Evolutionary conservation across 1,140 invertebrate genomes (phyloP).

Genomic region (Dendroctonus valens): DNA sequence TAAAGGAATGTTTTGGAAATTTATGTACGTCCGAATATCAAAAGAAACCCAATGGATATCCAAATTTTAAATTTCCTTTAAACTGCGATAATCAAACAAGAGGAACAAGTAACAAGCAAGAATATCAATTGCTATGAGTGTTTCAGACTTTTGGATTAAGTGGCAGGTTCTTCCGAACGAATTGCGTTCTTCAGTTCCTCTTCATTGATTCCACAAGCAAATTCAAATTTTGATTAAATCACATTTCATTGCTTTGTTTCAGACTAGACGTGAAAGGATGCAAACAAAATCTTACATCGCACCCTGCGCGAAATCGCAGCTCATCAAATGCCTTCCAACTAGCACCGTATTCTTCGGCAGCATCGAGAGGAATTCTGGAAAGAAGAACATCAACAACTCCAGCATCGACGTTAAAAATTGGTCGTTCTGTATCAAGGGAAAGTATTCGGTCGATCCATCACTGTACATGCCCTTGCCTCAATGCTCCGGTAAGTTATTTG

Average conservation of each 20-base stretch:
- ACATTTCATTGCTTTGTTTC: slow-evolving; percentile 31
- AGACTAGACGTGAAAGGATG: slow-evolving; percentile 56
- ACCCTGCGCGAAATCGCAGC: slow-evolving; percentile 52
- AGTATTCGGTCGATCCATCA: slow-evolving; percentile 66
- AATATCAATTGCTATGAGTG: too few species aligned
- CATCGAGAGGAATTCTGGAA: slow-evolving; percentile 58
- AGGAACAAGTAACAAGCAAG: too few species aligned
- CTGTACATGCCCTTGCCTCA: slow-evolving; percentile 57
- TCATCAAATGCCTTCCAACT: slow-evolving; percentile 60
- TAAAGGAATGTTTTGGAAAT: too few species aligned
- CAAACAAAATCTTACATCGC: slow-evolving; percentile 53
- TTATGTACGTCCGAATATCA: too few species aligned
- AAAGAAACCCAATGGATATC: too few species aligned
- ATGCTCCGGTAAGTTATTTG: slow-evolving; percentile 46
- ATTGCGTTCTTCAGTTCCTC: neutral
- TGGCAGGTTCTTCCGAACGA: too few species aligned
- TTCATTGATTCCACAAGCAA: neutral
- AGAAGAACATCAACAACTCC: slow-evolving; percentile 72
- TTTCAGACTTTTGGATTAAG: too few species aligned
- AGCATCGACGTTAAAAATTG: slow-evolving; percentile 68
- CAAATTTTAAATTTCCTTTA: too few species aligned
- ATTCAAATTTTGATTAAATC: neutral
- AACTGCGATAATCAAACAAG: too few species aligned
- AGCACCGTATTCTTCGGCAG: slow-evolving; percentile 49
- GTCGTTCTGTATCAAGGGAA: slow-evolving; percentile 72